Evolutionary conservation across 2,888 invertebrate species (phyloP).

Genomic region (Melanotus villosus): DNA sequence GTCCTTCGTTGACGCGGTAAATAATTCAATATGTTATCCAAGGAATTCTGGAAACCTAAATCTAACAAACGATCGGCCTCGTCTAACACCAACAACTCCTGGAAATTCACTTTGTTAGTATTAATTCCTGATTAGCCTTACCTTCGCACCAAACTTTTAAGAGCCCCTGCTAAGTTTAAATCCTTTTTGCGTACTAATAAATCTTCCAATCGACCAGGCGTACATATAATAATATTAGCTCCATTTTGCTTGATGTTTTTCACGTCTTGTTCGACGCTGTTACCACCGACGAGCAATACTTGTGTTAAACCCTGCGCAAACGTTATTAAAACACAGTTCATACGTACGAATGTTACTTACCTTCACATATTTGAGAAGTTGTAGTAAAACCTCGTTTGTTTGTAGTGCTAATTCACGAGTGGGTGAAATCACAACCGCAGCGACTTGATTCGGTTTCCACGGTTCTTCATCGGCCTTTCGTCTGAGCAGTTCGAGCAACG

Average conservation of each 20-base stretch:
- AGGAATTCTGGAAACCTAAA: slow-evolving; percentile 88
- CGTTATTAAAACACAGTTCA: background rate
- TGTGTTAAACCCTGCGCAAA: slow-evolving; percentile 68
- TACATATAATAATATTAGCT: slow-evolving; percentile 91
- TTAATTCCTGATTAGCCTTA: background rate
- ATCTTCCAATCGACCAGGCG: slow-evolving; percentile 95
- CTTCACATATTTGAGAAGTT: slow-evolving; percentile 68
- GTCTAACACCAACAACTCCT: slow-evolving; percentile 94
- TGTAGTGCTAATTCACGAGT: slow-evolving; percentile 96
- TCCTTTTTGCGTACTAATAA: slow-evolving; percentile 80
- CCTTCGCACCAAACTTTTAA: slow-evolving; percentile 86
- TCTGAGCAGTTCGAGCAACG: slow-evolving; percentile 87
- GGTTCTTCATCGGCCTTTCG: slow-evolving; percentile 74
- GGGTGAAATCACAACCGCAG: slow-evolving; percentile 93
- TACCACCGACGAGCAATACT: slow-evolving; percentile 86
- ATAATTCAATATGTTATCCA: slow-evolving; percentile 91
- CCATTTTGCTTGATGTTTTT: slow-evolving; percentile 77
- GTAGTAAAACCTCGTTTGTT: slow-evolving; percentile 78
- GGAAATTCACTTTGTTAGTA: slow-evolving; percentile 52
- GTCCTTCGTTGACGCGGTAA: slow-evolving; percentile 95
- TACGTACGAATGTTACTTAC: slow-evolving; percentile 56
- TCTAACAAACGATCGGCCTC: slow-evolving; percentile 97
- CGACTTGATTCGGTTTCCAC: slow-evolving; percentile 83
- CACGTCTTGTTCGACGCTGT: slow-evolving; percentile 83
- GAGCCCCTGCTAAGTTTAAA: slow-evolving; percentile 78